Base-by-base conservation (phyloP, 2,888 invertebrate genomes). In the Piscicola geometra region DNA sequence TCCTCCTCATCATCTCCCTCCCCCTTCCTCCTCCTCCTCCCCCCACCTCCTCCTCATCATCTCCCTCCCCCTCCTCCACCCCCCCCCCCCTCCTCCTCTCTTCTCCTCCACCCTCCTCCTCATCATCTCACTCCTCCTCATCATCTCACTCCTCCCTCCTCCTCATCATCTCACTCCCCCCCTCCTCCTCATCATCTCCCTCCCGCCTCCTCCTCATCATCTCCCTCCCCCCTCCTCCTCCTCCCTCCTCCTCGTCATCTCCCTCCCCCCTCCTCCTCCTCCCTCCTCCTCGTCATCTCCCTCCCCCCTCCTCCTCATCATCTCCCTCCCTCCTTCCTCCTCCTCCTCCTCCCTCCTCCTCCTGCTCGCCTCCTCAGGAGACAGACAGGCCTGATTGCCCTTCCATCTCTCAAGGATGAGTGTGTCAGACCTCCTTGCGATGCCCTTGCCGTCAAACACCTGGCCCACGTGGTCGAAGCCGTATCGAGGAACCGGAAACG, bases 381-480 rank as follows among this genome's bases (percentile, higher is more conserved):
- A 3, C 15, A 64, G 33, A 33, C 73, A 73, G 21, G 21, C 9
- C 18, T 35, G 25, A 41, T 79, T 79, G 41, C 75, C 77, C 21
- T 70, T 74, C 18, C 73, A 68, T 25, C 47, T 47, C 60, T 52
- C 25, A 32, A 78, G 67, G 3, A 78, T 77, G 35, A 47, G 35
- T 15, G 77, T 52, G 30, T 78, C 78, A 15, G 32, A 60, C 35
- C 68, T 64, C 47, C 78, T 64, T 2, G 75, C 76, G 5, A 78
- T 71, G 32, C 78, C 80, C 28, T 76, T 74, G 32, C 73, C 77
- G 30, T 76, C 72, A 41, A 76, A 77, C 47, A 80, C 80, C 60
- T 79, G 78, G 12, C 80, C 80, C 25, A 80, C 79, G 32, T 79
- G 79, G 18, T 79, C 79, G 47, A 77, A 78, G 66, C 78, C 79